Evolutionary conservation across 2,797 vertebrate genomes (phyloP), one percentile per base, ranked within the genome.

Genomic region (Sebastes kiyomatsui): DNA sequence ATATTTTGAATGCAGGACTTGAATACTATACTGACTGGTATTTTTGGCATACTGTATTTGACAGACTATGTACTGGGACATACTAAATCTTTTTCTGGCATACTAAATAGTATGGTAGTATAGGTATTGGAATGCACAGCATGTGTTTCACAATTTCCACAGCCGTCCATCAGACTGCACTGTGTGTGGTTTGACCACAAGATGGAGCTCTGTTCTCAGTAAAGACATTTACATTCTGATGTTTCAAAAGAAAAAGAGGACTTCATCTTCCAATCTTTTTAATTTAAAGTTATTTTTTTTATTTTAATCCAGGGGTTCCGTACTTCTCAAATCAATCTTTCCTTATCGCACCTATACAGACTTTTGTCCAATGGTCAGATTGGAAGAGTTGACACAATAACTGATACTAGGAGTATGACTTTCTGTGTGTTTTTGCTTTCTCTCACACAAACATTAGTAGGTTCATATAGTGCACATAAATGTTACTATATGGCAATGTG

Each of bases 161-260:
- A n/a, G 11, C 6, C 4, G 1, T 4, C 10, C 25, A 18, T 49
- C 28, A 33, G 33, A 59, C 55, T 67, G 78, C 58, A 84, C 23
- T 52, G 33, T 3, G 22, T 4, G 3, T 2, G 0, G 0, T 38
- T 8, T 72, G 13, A 61, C 77, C 92, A 88, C 62, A 49, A 83
- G 89, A 32, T 69, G 77, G 78, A 6, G 71, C 28, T 75, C 32
- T 82, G 7, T 3, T 20, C 18, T 54, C 22, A 78, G 2, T 46
- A 35, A 76, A 70, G 6, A 25, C 2, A 11, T 69, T 42, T 9
- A 11, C 2, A 10, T 9, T 30, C 8, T 0, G 16, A 13, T 3
- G 22, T 7, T 27, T 20, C 3, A 11, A n/a, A 25, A 61, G 27
- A n/a, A 32, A 46, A 62, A 54, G 0, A 14, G 11, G 1, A 20